A percentile compares a stretch with the other conserved stretches of the same genome.
Conservation (phyloP, 2,888 invertebrate species). For the Tenthredo mesomela region DNA sequence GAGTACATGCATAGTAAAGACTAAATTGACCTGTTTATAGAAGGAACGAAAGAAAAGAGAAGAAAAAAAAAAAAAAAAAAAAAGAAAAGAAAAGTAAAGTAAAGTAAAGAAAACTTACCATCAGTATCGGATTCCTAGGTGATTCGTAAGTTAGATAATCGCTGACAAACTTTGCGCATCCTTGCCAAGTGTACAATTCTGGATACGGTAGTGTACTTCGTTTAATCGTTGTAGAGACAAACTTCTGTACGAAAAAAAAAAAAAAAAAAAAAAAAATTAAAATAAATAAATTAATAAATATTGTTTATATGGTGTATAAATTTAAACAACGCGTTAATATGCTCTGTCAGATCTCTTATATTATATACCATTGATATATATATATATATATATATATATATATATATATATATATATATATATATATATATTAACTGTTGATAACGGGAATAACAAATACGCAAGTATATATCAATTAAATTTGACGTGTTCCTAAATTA, state of each 20-base stretch:
- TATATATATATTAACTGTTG: no score
- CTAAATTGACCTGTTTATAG: no score
- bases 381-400: no score
- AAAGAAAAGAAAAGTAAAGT: no score
- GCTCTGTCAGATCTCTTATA: not conserved
- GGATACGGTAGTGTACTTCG: constrained; percentile 88
- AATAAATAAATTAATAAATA: not conserved
- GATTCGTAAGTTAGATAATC: constrained; percentile 90
- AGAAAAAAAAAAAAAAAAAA: no score
- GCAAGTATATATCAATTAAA: not conserved
- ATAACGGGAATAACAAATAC: not conserved
- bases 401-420: no score
- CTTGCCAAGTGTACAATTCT: constrained; percentile 86
- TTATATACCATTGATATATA: no score
- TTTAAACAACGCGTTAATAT: not conserved
- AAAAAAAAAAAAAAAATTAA: not conserved
- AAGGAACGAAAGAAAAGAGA: no score
- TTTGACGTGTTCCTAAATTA: not conserved
- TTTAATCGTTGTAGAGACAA: constrained; percentile 91
- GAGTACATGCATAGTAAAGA: not conserved
- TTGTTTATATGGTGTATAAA: not conserved
- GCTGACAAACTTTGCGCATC: constrained; percentile 86
- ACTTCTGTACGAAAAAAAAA: constrained; percentile 83
- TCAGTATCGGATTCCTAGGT: constrained; percentile 82
- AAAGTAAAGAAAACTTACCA: constrained; percentile 81